A percentile compares a stretch with the other conserved stretches of the same genome.
phyloP scores from a whole-genome alignment of 2,113 vertebrate genomes.

The Chaetorhynchus papuensis region DNA sequence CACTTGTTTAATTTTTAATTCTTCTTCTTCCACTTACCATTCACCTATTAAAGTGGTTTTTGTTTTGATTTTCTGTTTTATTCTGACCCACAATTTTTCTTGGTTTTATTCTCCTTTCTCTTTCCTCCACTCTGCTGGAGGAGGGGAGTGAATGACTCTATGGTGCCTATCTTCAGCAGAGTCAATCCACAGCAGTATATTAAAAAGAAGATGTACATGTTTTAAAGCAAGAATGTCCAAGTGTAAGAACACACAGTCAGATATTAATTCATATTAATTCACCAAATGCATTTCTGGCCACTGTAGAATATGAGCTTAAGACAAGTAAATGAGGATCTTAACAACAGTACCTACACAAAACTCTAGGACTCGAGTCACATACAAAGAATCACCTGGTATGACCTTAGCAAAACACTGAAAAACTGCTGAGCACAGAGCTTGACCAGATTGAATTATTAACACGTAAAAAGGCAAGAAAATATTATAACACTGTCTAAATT shows the following conservation, averaged over 20 bases:
- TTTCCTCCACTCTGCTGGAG: neutral
- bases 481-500: neutral
- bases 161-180: neutral
- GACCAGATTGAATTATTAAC: neutral
- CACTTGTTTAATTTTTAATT: neutral
- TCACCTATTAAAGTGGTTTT: neutral
- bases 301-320: neutral
- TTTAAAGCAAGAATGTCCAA: neutral
- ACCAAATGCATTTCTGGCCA: neutral
- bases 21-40: neutral
- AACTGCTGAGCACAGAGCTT: neutral
- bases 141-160: rapidly evolving
- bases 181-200: neutral
- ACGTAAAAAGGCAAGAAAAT: neutral
- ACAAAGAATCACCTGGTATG: neutral
- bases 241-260: neutral
- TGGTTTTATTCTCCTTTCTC: neutral
- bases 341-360: neutral
- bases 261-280: neutral
- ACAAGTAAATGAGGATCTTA: neutral
- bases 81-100: neutral
- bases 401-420: neutral
- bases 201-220: neutral
- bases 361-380: no score
- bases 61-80: neutral